phyloP scores from a whole-genome alignment of 2,888 invertebrate genomes.

The Oscheius sp. region DNA sequence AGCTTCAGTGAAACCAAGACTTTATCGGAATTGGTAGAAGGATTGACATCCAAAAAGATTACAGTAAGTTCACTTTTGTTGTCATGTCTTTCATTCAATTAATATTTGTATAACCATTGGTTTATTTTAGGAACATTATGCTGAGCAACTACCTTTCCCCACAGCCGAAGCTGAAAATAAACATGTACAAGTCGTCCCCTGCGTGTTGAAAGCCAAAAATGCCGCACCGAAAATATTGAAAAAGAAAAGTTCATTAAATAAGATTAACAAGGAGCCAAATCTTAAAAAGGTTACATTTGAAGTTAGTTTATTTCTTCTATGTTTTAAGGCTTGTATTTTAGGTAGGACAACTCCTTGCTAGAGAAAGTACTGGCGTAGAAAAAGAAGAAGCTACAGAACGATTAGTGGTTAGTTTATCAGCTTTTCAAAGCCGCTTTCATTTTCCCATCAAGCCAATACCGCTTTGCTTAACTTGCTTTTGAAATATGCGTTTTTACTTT shows the following conservation, averaged over 20 bases:
- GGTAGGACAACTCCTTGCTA: slow-evolving; percentile 48
- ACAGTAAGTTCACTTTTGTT: too few relatives aligned
- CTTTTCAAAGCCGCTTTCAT: too few relatives aligned
- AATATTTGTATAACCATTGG: too few relatives aligned
- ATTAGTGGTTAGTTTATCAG: slow-evolving; percentile 36
- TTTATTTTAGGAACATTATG: slow-evolving; percentile 2
- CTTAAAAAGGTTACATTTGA: slow-evolving; percentile 58
- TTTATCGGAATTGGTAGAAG: slow-evolving; percentile 22
- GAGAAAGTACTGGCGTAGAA: slow-evolving; percentile 39
- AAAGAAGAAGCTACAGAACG: slow-evolving; percentile 44
- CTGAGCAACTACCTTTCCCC: slow-evolving; percentile 18
- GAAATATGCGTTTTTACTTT: not conserved
- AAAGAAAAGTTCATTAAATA: slow-evolving; percentile 48
- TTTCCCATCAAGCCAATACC: too few relatives aligned
- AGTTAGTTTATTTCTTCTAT: slow-evolving; percentile 32
- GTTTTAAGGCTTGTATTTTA: slow-evolving; percentile 27
- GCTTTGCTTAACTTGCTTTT: too few relatives aligned
- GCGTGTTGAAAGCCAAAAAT: slow-evolving; percentile 15
- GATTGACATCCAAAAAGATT: slow-evolving; percentile 12
- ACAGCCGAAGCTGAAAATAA: slow-evolving; percentile 12
- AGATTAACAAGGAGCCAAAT: slow-evolving; percentile 43
- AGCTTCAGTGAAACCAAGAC: slow-evolving; percentile 22
- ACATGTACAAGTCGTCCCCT: slow-evolving; percentile 25
- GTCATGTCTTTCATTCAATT: too few relatives aligned
- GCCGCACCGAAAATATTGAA: slow-evolving; percentile 55